Evolutionary conservation across 37 sponge, comb jelly and placozoan genomes (phyloP), one percentile per base, ranked within the genome.

Genomic region (Aplysina aerophoba): DNA sequence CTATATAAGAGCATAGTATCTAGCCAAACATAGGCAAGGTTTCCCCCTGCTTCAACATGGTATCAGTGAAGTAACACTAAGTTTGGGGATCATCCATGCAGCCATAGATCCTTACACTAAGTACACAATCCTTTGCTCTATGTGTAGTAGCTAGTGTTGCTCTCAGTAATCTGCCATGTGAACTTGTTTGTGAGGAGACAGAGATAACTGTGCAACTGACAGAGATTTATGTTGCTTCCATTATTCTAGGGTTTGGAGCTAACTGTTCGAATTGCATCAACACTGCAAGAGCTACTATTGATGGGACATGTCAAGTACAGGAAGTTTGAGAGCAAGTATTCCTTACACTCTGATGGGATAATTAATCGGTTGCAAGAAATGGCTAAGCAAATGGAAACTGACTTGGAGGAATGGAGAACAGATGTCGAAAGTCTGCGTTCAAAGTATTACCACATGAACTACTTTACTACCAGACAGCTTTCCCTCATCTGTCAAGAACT

Each of bases 401-500:
- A 86, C 16, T 78, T 92, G 39, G 54, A 79, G 5, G 54, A 72
- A 34, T 92, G 87, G 89, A 55, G 58, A 39, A 35, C 67, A 24
- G 35, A 77, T 14, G 73, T 92, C 8, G 30, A 75, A 4, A 41
- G 79, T 24, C 27, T 62, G 8, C 75, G 92, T 0, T 33, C 56
- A 0, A 34, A 86, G 17, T 86, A 59, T 57, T 88, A 92, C 79
- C 80, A 78, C 37, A 21, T 92, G 36, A 92, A 92, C 50, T 92
- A 92, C 83, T 92, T 59, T 64, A 92, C 92, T 12, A 84, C 89
- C 28, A 84, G 15, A 12, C 92, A 92, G 79, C 80, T 92, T 14
- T 69, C 88, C 16, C 54, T 35, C 3, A 82, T 92, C 17, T 37
- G 89, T 44, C 73, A 75, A 28, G 89, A 88, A 61, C 83, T 92